A percentile compares a stretch with the other conserved stretches of the same genome.
Evolutionary conservation across 2,113 vertebrate species (phyloP).

Genomic region (Platichthys stellatus): DNA sequence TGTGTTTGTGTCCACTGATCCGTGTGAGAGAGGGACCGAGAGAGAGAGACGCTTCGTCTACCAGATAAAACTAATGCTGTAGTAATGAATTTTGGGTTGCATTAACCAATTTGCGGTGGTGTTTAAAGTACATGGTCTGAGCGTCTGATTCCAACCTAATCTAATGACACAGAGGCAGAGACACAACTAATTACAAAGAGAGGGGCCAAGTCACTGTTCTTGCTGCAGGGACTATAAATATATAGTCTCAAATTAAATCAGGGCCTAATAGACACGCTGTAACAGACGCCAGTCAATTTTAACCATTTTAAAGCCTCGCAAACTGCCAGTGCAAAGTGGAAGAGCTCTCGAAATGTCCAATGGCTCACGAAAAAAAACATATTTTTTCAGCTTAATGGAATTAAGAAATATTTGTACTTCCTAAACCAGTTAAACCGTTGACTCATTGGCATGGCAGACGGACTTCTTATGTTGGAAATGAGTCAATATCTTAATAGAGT

Average conservation of each 20-base stretch:
- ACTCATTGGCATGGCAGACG: slow-evolving; percentile 35
- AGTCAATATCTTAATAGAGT: slow-evolving; percentile 2
- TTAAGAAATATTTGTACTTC: slow-evolving; percentile 72
- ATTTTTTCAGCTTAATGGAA: slow-evolving; percentile 80
- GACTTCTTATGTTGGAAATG: slow-evolving; percentile 24
- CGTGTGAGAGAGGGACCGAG: slow-evolving; percentile 58
- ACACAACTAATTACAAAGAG: slow-evolving; percentile 92
- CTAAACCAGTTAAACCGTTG: slow-evolving; percentile 74
- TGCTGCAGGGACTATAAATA: slow-evolving; percentile 93
- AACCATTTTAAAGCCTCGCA: slow-evolving; percentile 91
- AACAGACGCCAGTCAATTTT: slow-evolving; percentile 92
- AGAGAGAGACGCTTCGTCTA: slow-evolving; percentile 83
- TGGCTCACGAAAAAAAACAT: slow-evolving; percentile 30
- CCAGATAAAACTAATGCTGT: slow-evolving; percentile 91
- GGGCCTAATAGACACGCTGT: slow-evolving; percentile 91
- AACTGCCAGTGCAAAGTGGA: slow-evolving; percentile 83
- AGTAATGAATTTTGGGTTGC: slow-evolving; percentile 95
- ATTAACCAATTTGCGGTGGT: slow-evolving; percentile 93
- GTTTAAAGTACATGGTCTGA: slow-evolving; percentile 91
- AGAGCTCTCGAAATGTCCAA: slow-evolving; percentile 80
- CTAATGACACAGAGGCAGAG: slow-evolving; percentile 94
- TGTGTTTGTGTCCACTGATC: slow-evolving; percentile 68
- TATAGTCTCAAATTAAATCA: slow-evolving; percentile 94
- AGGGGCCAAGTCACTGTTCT: slow-evolving; percentile 86
- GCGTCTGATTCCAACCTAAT: slow-evolving; percentile 93